Base-by-base conservation (phyloP, 2,113 vertebrate genomes). In the Monopterus albus region DNA sequence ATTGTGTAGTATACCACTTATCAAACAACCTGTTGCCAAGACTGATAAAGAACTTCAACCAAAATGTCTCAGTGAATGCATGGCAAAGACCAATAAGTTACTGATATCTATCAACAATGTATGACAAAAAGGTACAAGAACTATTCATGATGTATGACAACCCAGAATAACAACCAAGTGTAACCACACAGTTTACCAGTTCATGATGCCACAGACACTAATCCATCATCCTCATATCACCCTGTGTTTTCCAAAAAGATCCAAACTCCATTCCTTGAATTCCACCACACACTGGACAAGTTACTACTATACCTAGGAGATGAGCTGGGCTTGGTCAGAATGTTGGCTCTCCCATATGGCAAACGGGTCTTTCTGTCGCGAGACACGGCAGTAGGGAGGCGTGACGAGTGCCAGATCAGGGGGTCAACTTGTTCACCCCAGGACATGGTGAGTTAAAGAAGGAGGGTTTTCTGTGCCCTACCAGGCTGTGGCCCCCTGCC, bases 321-420 rank as follows among this genome's bases (percentile, higher is more conserved):
- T 13, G 72, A 61, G 62, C 85, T 65, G 2, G 66, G 63, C 78
- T 80, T 90, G 66, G 75, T 53, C 52, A 38, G 57, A 36, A 15
- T 60, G 50, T 17, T 35, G 42, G 45, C 64, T 78, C 81, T 93
- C 72, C 85, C 83, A 29, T 63, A 86, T 11, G 90, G 85, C 75
- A 89, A 86, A 21, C 77, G 67, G 75, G 85, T 91, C 84, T 81
- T 92, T 72, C 89, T 90, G 75, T 91, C 84, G n/a, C 75, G 85
- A 79, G 82, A 84, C 26, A 83, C 72, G 25, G 87, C 82, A 12
- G 89, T 88, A 49, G 90, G 88, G 38, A 89, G 79, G 65, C 84
- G 90, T 3, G 90, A 91, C 13, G 86, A 80, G 60, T 79, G 86
- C 75, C 79, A 75, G 33, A 88, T 50, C 81, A 59, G 38, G 53